Evolutionary conservation across 1,140 invertebrate genomes (phyloP).

Genomic region (Megathymus violae): DNA sequence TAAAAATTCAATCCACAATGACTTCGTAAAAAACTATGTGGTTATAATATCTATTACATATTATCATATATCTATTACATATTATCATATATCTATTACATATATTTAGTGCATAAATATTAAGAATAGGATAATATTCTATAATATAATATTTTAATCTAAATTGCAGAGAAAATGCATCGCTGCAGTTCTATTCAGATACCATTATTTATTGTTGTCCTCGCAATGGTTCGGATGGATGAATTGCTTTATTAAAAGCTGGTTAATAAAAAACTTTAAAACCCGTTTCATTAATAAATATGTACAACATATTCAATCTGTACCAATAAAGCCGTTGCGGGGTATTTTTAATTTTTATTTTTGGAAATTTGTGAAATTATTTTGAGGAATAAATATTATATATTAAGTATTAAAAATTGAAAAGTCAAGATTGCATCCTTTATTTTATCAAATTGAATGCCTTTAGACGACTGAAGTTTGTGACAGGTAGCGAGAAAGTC

Average conservation of each 20-base stretch:
- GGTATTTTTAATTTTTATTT: too few species aligned
- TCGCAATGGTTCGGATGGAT: neutral
- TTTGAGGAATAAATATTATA: too few species aligned
- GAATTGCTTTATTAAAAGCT: neutral
- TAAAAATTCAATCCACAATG: too few species aligned
- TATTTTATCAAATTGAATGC: neutral
- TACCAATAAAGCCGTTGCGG: too few species aligned
- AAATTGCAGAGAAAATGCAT: neutral
- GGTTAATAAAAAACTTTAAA: too few species aligned
- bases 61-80: too few species aligned
- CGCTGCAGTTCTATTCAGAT: neutral
- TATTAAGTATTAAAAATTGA: too few species aligned
- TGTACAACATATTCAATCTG: too few species aligned
- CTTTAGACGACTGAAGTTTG: neutral
- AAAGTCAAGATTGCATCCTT: neutral
- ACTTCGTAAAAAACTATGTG: too few species aligned
- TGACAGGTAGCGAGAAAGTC: neutral
- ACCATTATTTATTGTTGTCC: neutral
- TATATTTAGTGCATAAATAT: neutral
- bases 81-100: neutral
- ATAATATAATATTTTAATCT: neutral
- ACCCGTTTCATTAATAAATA: too few species aligned
- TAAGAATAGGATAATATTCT: neutral
- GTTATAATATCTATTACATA: too few species aligned
- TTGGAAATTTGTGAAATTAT: too few species aligned